Conservation (phyloP, 2,888 invertebrate genomes). For the Phrixothrix hirtus region DNA sequence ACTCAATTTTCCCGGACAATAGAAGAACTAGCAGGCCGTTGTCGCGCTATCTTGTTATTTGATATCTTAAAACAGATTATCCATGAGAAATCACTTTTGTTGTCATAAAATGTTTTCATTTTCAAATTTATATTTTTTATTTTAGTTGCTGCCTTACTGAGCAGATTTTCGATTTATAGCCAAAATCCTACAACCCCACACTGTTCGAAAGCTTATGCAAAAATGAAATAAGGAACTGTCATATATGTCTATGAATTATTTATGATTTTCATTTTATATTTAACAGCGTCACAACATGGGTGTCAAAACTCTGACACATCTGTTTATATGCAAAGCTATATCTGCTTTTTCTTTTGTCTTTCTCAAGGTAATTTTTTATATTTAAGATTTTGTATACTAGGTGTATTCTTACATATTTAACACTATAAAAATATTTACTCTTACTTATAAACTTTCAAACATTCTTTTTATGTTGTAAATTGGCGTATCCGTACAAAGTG, state of each 20-base stretch:
- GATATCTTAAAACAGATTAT: slow-evolving; percentile 27
- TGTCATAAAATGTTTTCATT: background rate
- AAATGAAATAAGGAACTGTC: slow-evolving; percentile 16
- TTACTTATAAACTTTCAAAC: too few species aligned
- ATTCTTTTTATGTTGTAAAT: too few species aligned
- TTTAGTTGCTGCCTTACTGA: too few species aligned
- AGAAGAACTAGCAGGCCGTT: slow-evolving; percentile 23
- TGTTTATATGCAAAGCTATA: slow-evolving; percentile 22
- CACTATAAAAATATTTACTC: background rate
- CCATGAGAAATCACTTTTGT: slow-evolving; percentile 7
- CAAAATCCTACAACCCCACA: background rate
- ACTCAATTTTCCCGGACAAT: slow-evolving; percentile 31
- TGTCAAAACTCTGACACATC: slow-evolving; percentile 18
- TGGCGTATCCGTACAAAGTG: too few species aligned
- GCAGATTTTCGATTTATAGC: too few species aligned
- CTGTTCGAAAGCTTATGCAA: slow-evolving; percentile 4
- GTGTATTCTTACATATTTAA: background rate
- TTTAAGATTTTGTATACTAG: background rate
- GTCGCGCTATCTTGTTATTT: slow-evolving; percentile 28
- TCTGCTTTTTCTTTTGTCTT: slow-evolving; percentile 13
- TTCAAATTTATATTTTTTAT: too few species aligned
- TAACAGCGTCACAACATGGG: slow-evolving; percentile 13
- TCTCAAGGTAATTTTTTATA: background rate
- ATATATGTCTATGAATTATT: slow-evolving; percentile 25
- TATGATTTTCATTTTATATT: slow-evolving; percentile 25